phyloP scores from a whole-genome alignment of 2,888 invertebrate species.

The Macroteleia sp. region DNA sequence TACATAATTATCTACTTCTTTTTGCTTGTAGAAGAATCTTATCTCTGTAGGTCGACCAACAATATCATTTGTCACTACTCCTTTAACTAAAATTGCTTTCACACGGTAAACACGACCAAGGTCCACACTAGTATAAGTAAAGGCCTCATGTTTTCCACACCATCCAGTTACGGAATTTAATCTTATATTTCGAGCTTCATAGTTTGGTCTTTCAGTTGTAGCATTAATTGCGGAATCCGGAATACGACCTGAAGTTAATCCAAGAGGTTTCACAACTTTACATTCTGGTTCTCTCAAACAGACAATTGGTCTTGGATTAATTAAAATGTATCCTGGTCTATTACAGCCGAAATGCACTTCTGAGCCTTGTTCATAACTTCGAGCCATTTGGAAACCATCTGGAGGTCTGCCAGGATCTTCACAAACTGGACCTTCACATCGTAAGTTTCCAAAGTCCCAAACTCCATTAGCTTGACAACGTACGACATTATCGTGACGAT shows the following conservation, averaged over 20 bases:
- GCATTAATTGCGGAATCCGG: constrained; percentile 98
- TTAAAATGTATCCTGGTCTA: constrained; percentile 95
- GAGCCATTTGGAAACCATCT: constrained; percentile 94
- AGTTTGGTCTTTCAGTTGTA: constrained; percentile 96
- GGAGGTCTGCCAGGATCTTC: constrained; percentile 97
- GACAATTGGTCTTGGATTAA: constrained; percentile 94
- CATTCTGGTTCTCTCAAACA: constrained; percentile 97
- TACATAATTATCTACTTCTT: constrained; percentile 96
- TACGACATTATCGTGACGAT: constrained; percentile 95
- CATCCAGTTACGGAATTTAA: constrained; percentile 97
- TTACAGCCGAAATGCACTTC: constrained; percentile 96
- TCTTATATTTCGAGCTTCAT: constrained; percentile 94
- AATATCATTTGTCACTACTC: constrained; percentile 97
- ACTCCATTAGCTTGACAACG: constrained; percentile 95
- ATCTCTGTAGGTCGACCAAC: constrained; percentile 98
- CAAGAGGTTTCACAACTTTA: constrained; percentile 95
- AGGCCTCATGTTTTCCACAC: constrained; percentile 98
- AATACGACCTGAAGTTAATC: constrained; percentile 95
- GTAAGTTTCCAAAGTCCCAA: constrained; percentile 98
- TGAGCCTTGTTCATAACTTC: constrained; percentile 94
- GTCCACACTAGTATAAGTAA: constrained; percentile 95
- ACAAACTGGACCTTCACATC: constrained; percentile 98
- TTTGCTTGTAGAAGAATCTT: constrained; percentile 97
- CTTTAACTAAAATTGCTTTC: constrained; percentile 96
- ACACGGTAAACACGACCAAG: constrained; percentile 96